Evolutionary conservation across 2,888 invertebrate genomes (phyloP).

Genomic region (Octodonta nipae): DNA sequence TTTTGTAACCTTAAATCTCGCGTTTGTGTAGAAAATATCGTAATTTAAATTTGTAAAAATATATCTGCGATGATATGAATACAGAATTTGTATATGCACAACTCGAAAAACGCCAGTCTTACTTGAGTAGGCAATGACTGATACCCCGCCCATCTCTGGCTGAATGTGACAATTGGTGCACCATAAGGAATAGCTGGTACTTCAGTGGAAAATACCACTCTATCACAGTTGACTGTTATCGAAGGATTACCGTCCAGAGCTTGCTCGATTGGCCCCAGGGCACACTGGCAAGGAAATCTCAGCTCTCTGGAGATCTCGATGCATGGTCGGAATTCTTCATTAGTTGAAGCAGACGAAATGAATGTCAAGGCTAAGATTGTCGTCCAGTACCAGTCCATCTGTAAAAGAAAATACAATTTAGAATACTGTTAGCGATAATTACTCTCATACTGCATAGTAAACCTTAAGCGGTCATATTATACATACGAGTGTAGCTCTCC

Average conservation of each 20-base stretch:
- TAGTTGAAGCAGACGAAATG: background rate
- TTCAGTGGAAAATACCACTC: slow-evolving; percentile 67
- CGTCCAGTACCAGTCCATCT: background rate
- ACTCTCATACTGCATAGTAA: too few species aligned
- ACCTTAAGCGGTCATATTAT: too few species aligned
- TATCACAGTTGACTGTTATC: slow-evolving; percentile 70
- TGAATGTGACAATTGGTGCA: slow-evolving; percentile 66
- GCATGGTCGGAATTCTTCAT: slow-evolving; percentile 43
- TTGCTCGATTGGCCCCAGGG: slow-evolving; percentile 39
- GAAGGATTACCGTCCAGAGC: slow-evolving; percentile 35
- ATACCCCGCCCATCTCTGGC: slow-evolving; percentile 66
- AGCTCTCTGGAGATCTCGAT: slow-evolving; percentile 63
- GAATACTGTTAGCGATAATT: too few species aligned
- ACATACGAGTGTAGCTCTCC: too few species aligned
- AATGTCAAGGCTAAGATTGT: background rate
- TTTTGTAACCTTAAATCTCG: too few species aligned
- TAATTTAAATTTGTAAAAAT: too few species aligned
- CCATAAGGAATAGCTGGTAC: slow-evolving; percentile 63
- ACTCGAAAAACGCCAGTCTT: slow-evolving; percentile 4
- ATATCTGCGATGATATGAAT: too few species aligned
- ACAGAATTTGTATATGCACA: too few species aligned
- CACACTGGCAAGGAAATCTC: slow-evolving; percentile 58
- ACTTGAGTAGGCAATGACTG: slow-evolving; percentile 70
- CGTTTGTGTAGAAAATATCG: too few species aligned
- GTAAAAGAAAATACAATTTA: too few species aligned